Base-by-base conservation (phyloP, 2,888 invertebrate species). In the Neoscelio sp. region DNA sequence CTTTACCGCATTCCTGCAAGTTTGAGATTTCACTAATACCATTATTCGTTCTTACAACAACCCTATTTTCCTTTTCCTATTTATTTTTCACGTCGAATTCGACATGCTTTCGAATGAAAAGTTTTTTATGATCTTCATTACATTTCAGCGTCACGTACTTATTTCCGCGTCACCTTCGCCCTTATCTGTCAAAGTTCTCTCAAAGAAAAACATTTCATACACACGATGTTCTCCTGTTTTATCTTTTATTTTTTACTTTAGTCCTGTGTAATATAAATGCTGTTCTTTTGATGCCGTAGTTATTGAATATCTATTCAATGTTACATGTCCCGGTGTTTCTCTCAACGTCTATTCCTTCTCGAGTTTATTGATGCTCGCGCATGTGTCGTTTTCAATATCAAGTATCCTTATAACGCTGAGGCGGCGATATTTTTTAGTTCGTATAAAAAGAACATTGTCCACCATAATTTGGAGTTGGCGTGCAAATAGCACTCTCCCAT, bases 401-500 rank as follows among this genome's bases (percentile, higher is more conserved):
- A 52, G 67, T 48, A 38, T 56, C 33, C 48, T 35, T 44, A 30
- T 18, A 46, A 40, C 40, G 80, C 82, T 81, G 80, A 81, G 71
- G 64, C 70, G 20, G 79, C 80, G 74, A 68, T 77, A 79, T 80
- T 80, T 76, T 80, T 67, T 52, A 67, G 50, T 64, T 12, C 23
- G 15, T 42, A 67, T 38, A 44, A 67, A 71, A 67, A 26, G 48
- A 48, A 54, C 73, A 56, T 68, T 56, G 67, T 62, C 67, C 71
- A 56, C 67, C 56, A 73, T 73, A 60, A 78, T 73, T 67, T 52
- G 40, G 40, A 58, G 67, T 48, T 52, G 48, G 74, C 54, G 81
- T 82, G 82, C 85, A 85, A 85, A 84, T 84, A 82, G 83, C 80
- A 74, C 80, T 81, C 77, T 56, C 23, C 58, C 30, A 50, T n/a